A percentile compares a stretch with the other conserved stretches of the same genome.
Evolutionary conservation across 2,113 vertebrate genomes (phyloP).

Genomic region (Megaceryle torquata): DNA sequence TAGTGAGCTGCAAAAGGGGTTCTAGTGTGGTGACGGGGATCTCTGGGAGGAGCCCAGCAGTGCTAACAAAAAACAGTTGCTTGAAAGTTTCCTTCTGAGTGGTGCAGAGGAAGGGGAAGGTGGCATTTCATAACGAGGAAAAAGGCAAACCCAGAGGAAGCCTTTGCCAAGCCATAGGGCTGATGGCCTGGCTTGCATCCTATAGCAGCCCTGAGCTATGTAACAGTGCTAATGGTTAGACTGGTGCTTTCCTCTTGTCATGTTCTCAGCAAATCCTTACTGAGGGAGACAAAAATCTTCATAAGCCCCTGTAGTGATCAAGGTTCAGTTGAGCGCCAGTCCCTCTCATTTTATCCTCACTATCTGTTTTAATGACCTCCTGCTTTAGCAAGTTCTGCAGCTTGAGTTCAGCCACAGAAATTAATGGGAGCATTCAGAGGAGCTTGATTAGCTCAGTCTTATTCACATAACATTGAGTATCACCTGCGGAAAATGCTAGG

Average conservation of each 20-base stretch:
- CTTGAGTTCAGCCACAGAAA: neutral
- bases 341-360: neutral
- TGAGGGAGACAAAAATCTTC: neutral
- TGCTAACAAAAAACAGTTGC: neutral
- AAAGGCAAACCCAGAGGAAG: neutral
- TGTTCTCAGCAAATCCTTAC: neutral
- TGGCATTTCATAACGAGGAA: neutral
- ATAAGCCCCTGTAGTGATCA: neutral
- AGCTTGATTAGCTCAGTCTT: neutral
- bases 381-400: neutral
- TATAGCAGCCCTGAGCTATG: rapidly evolving
- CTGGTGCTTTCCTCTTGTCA: neutral
- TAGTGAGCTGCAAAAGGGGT: neutral
- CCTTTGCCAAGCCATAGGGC: neutral
- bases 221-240: neutral
- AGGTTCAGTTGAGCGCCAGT: neutral
- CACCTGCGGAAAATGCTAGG: neutral
- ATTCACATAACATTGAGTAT: neutral
- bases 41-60: neutral
- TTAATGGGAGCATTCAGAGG: neutral
- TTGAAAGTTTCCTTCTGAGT: neutral
- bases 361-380: neutral
- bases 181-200: neutral
- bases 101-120: neutral
- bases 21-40: neutral